Evolutionary conservation across 1,140 invertebrate species (phyloP).

Genomic region (Dendroctonus ponderosae): DNA sequence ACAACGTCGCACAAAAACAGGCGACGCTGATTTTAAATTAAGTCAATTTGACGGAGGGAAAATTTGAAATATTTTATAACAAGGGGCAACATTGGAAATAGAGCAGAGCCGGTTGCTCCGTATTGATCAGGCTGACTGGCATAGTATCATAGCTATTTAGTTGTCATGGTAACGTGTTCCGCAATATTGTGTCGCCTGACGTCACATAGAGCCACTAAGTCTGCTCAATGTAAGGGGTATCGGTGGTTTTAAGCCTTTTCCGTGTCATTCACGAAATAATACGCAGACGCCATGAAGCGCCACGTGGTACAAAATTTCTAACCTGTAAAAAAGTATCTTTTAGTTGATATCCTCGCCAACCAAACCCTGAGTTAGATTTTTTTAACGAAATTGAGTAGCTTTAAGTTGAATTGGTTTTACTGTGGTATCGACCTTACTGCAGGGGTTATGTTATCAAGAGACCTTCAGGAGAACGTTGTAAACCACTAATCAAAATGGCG

Average conservation of each 20-base stretch:
- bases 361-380: too few relatives aligned
- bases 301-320: conserved; percentile 22
- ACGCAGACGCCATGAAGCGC: conserved; percentile 32
- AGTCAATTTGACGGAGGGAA: not conserved
- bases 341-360: too few relatives aligned
- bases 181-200: conserved; percentile 35
- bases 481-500: conserved; percentile 23
- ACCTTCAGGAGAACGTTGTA: conserved; percentile 12
- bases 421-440: too few relatives aligned
- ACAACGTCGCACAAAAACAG: not conserved
- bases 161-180: conserved; percentile 28
- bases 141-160: conserved; percentile 28
- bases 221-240: conserved; percentile 24
- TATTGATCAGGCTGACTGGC: conserved; percentile 31
- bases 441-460: conserved; percentile 13
- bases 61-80: not conserved
- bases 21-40: not conserved
- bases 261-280: conserved; percentile 32
- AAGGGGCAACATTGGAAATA: conserved; percentile 9
- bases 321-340: not conserved
- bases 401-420: too few relatives aligned
- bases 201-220: conserved; percentile 32
- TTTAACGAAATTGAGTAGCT: too few relatives aligned
- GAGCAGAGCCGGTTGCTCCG: conserved; percentile 9
- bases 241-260: conserved; percentile 22